Evolutionary conservation across 2,888 invertebrate species (phyloP).

Genomic region (Caenorhabditis sinica): DNA sequence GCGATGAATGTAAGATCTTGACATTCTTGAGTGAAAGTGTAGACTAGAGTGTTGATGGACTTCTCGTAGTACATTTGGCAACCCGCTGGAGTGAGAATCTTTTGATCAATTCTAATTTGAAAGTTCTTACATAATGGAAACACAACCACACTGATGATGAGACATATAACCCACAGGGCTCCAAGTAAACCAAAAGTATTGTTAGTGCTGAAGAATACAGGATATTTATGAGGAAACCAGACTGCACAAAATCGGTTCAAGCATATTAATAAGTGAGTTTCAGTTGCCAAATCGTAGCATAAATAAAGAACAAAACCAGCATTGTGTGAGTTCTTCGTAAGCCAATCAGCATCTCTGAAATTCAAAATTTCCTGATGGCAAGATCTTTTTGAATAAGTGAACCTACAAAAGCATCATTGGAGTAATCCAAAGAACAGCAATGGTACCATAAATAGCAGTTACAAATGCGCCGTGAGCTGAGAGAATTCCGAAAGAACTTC

Average conservation of each 20-base stretch:
- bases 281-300: constrained; percentile 42
- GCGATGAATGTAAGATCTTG: constrained; percentile 42
- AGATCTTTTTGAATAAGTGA: background rate
- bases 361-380: too few species aligned
- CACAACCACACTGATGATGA: constrained; percentile 15
- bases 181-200: background rate
- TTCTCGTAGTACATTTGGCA: constrained; percentile 48
- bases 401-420: constrained; percentile 42
- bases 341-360: constrained; percentile 22
- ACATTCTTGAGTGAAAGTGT: constrained; percentile 29
- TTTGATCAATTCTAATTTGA: background rate
- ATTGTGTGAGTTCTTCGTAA: background rate
- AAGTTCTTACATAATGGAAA: constrained; percentile 37
- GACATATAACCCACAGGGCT: constrained; percentile 1
- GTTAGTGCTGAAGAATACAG: background rate
- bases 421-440: constrained; percentile 36
- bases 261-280: constrained; percentile 45
- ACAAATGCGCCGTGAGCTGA: constrained; percentile 38
- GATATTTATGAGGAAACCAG: constrained; percentile 34
- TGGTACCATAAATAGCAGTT: constrained; percentile 39
- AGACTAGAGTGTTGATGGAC: constrained; percentile 14
- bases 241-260: constrained; percentile 47
- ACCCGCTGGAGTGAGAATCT: constrained; percentile 11
- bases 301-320: constrained; percentile 40
- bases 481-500: constrained; percentile 41